Percentiles rank a stretch among this genome's conserved stretches.
These are phyloP conservation scores for Scotopteryx bipunctaria DNA, from an alignment of 2,888 invertebrate species.

Conservation along the genomic window DNA sequence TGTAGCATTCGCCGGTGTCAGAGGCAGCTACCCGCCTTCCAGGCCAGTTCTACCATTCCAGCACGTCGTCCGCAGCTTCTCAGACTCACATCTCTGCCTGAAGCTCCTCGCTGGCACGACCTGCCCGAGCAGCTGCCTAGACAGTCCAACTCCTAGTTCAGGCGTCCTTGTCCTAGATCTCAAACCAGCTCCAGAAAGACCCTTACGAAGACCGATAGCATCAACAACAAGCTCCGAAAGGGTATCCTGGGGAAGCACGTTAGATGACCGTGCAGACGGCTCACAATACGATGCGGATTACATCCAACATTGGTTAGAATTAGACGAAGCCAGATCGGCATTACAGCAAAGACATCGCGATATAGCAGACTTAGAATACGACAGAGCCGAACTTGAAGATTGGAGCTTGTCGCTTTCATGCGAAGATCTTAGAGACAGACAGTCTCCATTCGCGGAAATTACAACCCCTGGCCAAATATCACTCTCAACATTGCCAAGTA, in stretches of 20 bases:
- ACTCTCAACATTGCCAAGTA: conserved; percentile 86
- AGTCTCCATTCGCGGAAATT: conserved; percentile 77
- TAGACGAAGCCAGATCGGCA: conserved; percentile 88
- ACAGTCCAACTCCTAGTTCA: conserved; percentile 85
- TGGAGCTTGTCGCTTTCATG: conserved; percentile 90
- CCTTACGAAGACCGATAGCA: conserved; percentile 82
- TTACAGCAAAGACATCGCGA: conserved; percentile 87
- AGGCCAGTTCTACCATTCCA: conserved; percentile 88
- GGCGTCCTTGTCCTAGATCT: conserved; percentile 85
- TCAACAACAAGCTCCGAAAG: conserved; percentile 76
- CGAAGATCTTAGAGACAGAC: conserved; percentile 85
- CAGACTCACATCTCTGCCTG: conserved; percentile 88
- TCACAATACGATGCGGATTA: conserved; percentile 88
- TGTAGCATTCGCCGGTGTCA: conserved; percentile 84
- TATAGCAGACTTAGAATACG: conserved; percentile 88
- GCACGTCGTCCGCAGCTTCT: conserved; percentile 89
- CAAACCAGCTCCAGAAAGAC: conserved; percentile 82
- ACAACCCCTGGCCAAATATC: conserved; percentile 86
- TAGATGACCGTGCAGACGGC: conserved; percentile 83
- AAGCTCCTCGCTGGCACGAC: conserved; percentile 86
- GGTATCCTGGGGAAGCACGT: conserved; percentile 84
- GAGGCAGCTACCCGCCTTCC: conserved; percentile 89
- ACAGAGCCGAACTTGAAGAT: conserved; percentile 89
- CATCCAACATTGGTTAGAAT: conserved; percentile 89
- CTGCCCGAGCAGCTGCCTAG: conserved; percentile 77